phyloP scores from a whole-genome alignment of 1,140 invertebrate genomes.

The Dryas iulia region DNA sequence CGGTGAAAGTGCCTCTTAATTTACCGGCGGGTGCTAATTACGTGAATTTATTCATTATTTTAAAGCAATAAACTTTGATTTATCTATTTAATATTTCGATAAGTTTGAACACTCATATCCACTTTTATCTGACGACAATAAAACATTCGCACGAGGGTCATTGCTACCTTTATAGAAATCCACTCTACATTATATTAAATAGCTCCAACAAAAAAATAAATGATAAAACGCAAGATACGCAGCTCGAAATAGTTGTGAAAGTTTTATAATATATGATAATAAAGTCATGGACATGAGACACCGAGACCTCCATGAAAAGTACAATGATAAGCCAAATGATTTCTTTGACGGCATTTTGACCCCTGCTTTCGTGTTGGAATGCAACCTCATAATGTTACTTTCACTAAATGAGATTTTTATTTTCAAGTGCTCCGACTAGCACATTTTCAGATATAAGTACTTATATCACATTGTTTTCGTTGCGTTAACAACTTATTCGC shows the following conservation, averaged over 20 bases:
- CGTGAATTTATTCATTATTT: neutral
- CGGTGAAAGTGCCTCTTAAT: conserved; percentile 20
- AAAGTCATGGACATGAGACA: neutral
- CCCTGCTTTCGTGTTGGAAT: conserved; percentile 38
- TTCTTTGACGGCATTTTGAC: conserved; percentile 31
- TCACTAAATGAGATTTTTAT: conserved; percentile 36
- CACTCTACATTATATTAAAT: neutral
- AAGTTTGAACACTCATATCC: neutral
- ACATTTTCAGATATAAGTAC: conserved; percentile 1
- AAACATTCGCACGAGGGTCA: neutral
- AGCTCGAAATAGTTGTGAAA: neutral
- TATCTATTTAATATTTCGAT: neutral
- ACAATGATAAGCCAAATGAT: conserved; percentile 18
- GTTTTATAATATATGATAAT: conserved; percentile 5
- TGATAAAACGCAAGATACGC: neutral
- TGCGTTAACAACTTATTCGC: too few relatives aligned
- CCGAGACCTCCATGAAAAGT: conserved; percentile 4
- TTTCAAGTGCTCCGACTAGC: neutral
- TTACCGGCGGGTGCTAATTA: conserved; percentile 9
- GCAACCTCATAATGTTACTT: conserved; percentile 39
- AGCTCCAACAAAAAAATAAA: neutral
- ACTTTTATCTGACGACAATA: neutral
- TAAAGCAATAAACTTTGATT: neutral
- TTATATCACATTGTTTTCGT: neutral
- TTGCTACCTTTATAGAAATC: neutral